A percentile compares a stretch with the other conserved stretches of the same genome.
phyloP scores from a whole-genome alignment of 2,888 invertebrate genomes.

The Helleia helle region DNA sequence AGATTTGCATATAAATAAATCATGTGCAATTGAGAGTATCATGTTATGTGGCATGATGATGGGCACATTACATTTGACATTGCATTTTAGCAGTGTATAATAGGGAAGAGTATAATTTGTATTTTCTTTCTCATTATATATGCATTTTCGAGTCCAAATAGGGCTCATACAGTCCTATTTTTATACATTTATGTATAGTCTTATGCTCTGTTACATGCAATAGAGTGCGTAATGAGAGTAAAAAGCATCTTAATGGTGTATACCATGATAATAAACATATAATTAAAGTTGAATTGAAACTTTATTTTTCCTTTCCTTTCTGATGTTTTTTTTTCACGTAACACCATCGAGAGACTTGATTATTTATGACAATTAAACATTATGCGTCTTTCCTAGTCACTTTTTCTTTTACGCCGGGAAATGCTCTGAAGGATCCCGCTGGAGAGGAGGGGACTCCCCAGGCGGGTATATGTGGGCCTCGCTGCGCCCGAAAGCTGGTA shows the following conservation, averaged over 20 bases:
- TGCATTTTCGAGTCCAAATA: conserved; percentile 62
- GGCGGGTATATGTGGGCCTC: no score
- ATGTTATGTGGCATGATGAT: conserved; percentile 41
- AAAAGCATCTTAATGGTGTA: conserved; percentile 56
- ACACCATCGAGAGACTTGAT: no score
- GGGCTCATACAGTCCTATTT: conserved; percentile 71
- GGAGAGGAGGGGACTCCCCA: no score
- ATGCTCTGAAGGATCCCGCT: no score
- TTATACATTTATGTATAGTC: conserved; percentile 70
- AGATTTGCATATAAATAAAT: conserved; percentile 58
- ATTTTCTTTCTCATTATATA: conserved; percentile 61
- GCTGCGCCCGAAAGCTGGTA: no score
- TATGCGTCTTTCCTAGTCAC: no score
- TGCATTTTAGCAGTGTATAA: conserved; percentile 66
- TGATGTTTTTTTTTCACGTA: no score
- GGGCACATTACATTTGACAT: conserved; percentile 55
- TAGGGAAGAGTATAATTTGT: conserved; percentile 49
- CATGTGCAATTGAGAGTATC: conserved; percentile 62
- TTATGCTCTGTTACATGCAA: conserved; percentile 66
- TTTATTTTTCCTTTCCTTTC: conserved; percentile 24
- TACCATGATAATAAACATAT: conserved; percentile 63
- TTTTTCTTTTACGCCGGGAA: no score
- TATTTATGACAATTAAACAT: no score
- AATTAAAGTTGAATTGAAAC: conserved; percentile 50
- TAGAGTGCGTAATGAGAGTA: conserved; percentile 57